Evolutionary conservation across 2,797 vertebrate genomes (phyloP).

Genomic region (Rhyacichthys aspro): DNA sequence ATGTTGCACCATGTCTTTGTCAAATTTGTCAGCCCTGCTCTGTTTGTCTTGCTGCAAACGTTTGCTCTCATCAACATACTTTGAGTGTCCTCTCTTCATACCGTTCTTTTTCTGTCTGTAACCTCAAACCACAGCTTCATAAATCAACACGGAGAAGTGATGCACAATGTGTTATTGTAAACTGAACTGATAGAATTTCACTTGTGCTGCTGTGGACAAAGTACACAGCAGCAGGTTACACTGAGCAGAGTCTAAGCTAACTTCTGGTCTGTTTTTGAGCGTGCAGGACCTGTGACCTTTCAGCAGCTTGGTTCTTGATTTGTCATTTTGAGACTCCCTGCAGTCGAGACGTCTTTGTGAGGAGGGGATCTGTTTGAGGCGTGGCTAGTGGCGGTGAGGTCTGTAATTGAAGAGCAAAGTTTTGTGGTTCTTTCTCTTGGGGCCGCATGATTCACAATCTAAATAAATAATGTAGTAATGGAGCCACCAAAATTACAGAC

Average conservation of each 20-base stretch:
- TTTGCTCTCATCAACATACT: constrained; percentile 28
- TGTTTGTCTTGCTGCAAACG: constrained; percentile 6
- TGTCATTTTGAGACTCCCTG: constrained; percentile 51
- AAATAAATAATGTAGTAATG: constrained; percentile 84
- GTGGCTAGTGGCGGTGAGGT: constrained; percentile 70
- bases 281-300: constrained; percentile 19
- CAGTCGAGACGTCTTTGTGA: constrained; percentile 44
- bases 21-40: neutral
- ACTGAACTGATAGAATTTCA: constrained; percentile 37
- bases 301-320: constrained; percentile 35
- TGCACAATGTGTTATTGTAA: constrained; percentile 55
- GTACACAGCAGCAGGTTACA: too few relatives aligned
- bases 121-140: constrained; percentile 54
- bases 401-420: constrained; percentile 80
- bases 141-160: constrained; percentile 55
- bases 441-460: constrained; percentile 77
- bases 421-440: constrained; percentile 72
- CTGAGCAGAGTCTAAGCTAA: neutral
- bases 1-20: neutral
- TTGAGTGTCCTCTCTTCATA: constrained; percentile 44
- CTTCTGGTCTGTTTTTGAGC: constrained; percentile 19
- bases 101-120: constrained; percentile 49
- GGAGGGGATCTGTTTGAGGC: constrained; percentile 72
- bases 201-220: constrained; percentile 7
- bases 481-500: constrained; percentile 80